Conservation (phyloP, 2,888 invertebrate species). For the Pasiphila rectangulata region DNA sequence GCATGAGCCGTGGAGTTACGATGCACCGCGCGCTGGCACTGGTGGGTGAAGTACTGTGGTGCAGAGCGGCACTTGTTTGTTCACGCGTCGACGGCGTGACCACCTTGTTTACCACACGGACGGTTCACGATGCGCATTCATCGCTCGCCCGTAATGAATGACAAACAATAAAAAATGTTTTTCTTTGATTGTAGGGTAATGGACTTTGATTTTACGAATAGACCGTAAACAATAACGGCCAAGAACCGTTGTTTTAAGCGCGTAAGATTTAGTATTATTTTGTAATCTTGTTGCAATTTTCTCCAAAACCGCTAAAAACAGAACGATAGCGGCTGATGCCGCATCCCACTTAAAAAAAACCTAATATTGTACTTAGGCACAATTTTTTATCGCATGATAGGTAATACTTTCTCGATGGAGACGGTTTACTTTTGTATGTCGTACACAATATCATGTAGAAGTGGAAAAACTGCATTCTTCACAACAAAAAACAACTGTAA, state of each 20-base stretch:
- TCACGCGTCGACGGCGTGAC: slow-evolving; percentile 72
- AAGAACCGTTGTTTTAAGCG: background rate
- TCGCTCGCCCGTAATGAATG: slow-evolving; percentile 48
- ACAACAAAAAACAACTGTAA: slow-evolving; percentile 15
- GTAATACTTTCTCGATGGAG: slow-evolving; percentile 1
- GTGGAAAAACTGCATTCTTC: slow-evolving; percentile 18
- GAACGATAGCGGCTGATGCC: too few relatives aligned
- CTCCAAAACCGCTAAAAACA: too few relatives aligned
- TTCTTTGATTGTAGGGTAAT: slow-evolving; percentile 5
- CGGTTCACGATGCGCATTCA: slow-evolving; percentile 60
- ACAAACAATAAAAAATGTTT: slow-evolving; percentile 36
- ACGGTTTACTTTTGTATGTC: slow-evolving; percentile 6
- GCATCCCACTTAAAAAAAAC: background rate
- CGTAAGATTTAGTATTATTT: too few relatives aligned
- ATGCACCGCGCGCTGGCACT: slow-evolving; percentile 1
- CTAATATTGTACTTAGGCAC: too few relatives aligned
- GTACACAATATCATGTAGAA: slow-evolving; percentile 11
- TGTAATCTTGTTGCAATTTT: too few relatives aligned
- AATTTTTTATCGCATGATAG: slow-evolving; percentile 11
- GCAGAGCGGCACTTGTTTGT: slow-evolving; percentile 70
- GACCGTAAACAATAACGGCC: background rate
- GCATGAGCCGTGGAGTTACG: slow-evolving; percentile 8
- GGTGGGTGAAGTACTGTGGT: slow-evolving; percentile 23
- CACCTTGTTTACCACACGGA: slow-evolving; percentile 70
- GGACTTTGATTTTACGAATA: background rate